Percentiles rank a stretch among this genome's conserved stretches.
Evolutionary conservation across 1,140 invertebrate genomes (phyloP).

Genomic region (Diabrotica undecimpunctata): DNA sequence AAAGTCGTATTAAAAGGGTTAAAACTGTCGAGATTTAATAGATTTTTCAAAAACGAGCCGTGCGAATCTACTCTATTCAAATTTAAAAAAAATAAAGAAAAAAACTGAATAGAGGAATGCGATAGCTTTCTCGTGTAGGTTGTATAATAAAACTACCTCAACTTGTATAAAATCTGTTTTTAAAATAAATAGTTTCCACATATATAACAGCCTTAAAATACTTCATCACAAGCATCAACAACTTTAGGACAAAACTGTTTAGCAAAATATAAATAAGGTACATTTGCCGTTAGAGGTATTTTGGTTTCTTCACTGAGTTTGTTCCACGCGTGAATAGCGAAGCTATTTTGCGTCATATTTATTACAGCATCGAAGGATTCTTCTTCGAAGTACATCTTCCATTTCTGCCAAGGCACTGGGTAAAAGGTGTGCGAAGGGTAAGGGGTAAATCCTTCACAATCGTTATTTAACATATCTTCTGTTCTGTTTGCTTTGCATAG

Average conservation of each 20-base stretch:
- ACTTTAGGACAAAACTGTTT: slow-evolving; percentile 58
- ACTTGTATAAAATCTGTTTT: too few relatives aligned
- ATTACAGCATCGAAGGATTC: slow-evolving; percentile 51
- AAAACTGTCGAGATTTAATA: too few relatives aligned
- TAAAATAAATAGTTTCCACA: slow-evolving; percentile 36
- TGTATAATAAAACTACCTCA: too few relatives aligned
- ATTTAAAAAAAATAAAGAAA: too few relatives aligned
- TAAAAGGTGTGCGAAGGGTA: slow-evolving; percentile 61
- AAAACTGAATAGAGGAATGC: too few relatives aligned
- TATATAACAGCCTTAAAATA: slow-evolving; percentile 42
- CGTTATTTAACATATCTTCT: slow-evolving; percentile 55
- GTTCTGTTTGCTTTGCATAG: slow-evolving; percentile 56
- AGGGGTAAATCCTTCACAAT: slow-evolving; percentile 61
- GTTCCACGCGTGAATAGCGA: slow-evolving; percentile 69
- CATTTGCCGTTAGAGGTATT: slow-evolving; percentile 49
- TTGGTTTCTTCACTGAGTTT: slow-evolving; percentile 53
- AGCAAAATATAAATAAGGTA: slow-evolving; percentile 57
- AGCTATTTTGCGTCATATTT: slow-evolving; percentile 51
- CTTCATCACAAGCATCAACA: slow-evolving; percentile 37
- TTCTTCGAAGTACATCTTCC: slow-evolving; percentile 59
- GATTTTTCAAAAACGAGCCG: too few relatives aligned
- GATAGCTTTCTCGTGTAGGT: too few relatives aligned
- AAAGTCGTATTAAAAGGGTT: too few relatives aligned
- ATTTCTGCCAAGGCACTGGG: slow-evolving; percentile 60
- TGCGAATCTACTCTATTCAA: too few relatives aligned